Percentiles rank a stretch among this genome's conserved stretches.
Evolutionary conservation across 2,113 vertebrate genomes (phyloP).

Genomic region (Bagarius yarrelli): DNA sequence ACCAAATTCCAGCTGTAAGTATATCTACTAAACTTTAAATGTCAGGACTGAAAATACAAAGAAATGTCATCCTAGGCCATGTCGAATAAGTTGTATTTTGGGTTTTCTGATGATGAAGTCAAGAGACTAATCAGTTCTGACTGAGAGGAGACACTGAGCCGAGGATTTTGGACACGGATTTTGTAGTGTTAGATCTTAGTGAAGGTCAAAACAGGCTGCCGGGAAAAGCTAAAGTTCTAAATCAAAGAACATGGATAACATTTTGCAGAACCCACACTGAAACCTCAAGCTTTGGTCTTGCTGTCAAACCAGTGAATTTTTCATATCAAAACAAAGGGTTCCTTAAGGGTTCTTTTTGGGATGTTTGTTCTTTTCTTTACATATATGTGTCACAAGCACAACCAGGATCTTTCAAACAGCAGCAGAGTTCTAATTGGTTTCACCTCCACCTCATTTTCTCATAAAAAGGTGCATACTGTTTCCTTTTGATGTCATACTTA

Average conservation of each 20-base stretch:
- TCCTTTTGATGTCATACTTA: too few species aligned
- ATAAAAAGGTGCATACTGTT: too few species aligned
- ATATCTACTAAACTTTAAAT: conserved; percentile 7
- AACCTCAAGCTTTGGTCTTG: background rate
- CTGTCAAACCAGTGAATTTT: background rate
- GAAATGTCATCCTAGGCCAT: background rate
- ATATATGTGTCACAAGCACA: too few species aligned
- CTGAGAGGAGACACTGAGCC: background rate
- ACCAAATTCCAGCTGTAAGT: background rate
- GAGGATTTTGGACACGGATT: background rate
- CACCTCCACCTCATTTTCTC: too few species aligned
- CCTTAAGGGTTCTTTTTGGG: background rate
- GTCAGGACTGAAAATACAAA: background rate
- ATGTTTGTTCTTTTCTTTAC: background rate
- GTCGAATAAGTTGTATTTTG: background rate
- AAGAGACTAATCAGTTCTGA: background rate
- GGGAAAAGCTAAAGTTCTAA: background rate
- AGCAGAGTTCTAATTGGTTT: too few species aligned
- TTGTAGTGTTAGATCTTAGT: background rate
- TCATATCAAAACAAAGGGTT: background rate
- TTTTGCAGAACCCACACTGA: background rate
- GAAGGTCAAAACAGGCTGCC: too few species aligned
- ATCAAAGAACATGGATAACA: background rate
- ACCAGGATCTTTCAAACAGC: too few species aligned
- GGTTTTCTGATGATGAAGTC: background rate